phyloP scores from a whole-genome alignment of 2,113 vertebrate genomes.

The Indicator indicator region DNA sequence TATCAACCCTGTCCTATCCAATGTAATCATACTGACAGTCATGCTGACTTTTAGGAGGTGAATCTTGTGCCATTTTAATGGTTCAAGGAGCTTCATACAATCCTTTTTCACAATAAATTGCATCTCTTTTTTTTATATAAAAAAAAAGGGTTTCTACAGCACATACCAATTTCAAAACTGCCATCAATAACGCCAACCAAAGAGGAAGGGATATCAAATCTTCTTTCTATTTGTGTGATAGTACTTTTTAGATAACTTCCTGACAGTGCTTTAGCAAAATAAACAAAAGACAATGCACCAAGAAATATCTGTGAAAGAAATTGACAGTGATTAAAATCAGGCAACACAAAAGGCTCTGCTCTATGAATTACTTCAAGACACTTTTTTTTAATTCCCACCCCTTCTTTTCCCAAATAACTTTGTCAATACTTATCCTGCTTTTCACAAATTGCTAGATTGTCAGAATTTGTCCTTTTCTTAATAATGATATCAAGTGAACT shows the following conservation, averaged over 20 bases:
- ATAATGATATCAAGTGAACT: neutral
- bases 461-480: neutral
- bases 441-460: neutral
- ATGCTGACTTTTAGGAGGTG: neutral
- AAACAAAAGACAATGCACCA: conserved; percentile 89
- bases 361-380: neutral
- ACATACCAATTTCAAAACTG: conserved; percentile 96
- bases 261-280: conserved; percentile 91
- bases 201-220: conserved; percentile 93
- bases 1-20: neutral
- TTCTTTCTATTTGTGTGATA: conserved; percentile 93
- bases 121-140: neutral
- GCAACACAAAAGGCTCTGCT: neutral
- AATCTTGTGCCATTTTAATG: neutral
- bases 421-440: neutral
- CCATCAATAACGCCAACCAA: conserved; percentile 93
- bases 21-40: neutral
- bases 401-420: neutral
- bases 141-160: neutral
- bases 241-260: conserved; percentile 96
- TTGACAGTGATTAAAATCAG: neutral
- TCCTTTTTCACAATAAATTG: neutral
- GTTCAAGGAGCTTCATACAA: neutral
- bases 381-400: neutral
- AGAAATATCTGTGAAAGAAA: conserved; percentile 85